Conservation (phyloP, 2,797 vertebrate genomes). For the Melanotaenia boesemani region DNA sequence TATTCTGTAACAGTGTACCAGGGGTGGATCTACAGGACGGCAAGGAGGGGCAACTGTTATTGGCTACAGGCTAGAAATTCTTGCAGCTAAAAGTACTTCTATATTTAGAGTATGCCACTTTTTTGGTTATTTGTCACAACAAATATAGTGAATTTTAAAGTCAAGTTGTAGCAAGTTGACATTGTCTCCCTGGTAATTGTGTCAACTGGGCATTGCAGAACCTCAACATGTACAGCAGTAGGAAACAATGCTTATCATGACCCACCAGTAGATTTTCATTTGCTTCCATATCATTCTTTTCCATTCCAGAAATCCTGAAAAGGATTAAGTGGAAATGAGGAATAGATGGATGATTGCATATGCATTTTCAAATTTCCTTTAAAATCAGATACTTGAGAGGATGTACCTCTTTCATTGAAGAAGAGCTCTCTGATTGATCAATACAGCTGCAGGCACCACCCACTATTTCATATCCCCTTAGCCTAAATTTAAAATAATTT, state of each 20-base stretch:
- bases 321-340: background rate
- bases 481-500: background rate
- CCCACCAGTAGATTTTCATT: background rate
- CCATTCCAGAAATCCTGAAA: background rate
- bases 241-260: background rate
- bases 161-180: background rate
- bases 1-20: background rate
- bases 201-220: background rate
- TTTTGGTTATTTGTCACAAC: background rate
- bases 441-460: background rate
- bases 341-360: background rate
- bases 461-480: background rate
- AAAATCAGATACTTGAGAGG: background rate
- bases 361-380: background rate
- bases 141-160: background rate
- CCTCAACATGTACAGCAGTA: background rate
- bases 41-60: background rate
- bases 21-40: too few relatives aligned
- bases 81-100: background rate
- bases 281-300: background rate
- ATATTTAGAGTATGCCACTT: background rate
- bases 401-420: background rate
- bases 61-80: background rate
- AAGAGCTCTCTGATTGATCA: background rate
- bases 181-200: background rate